Base-by-base conservation (phyloP, 2,888 invertebrate species). In the Neoitamus cyanurus region DNA sequence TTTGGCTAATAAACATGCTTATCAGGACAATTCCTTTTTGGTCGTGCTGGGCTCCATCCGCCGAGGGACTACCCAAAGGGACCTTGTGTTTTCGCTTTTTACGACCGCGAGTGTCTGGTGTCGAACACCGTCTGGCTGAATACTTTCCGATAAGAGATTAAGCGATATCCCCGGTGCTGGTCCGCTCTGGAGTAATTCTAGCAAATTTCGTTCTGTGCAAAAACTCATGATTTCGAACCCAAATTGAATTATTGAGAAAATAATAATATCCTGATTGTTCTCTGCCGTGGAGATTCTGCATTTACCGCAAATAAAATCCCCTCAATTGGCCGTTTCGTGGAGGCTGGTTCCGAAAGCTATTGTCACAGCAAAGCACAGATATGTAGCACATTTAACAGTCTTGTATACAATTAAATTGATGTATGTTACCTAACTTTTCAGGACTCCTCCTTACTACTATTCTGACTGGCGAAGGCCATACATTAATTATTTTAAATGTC, bases 1-100 rank as follows among this genome's bases (percentile, higher is more conserved):
- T 75, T 75, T 75, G 42, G 25, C 75, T 75, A 75, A 75, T 75
- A 75, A 75, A 75, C 75, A 75, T 42, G 75, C 75, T 75, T 75
- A 75, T 75, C 75, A 34, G 75, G 42, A 25, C 42, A 42, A 75
- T 75, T 75, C 75, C 75, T 42, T 75, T 37, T 48, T 25, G 75
- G 75, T 75, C 75, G 42, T 75, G 75, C 75, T 20, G 37, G 20
- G 75, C 42, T 73, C 25, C 37, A 7, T 20, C 36, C 13, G 6
- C 28, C 15, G 11, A 15, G 15, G 25, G 42, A 42, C 42, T 25
- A 42, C 75, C 75, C 75, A 28, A 75, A 73, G 75, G 75, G 20
- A 37, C 75, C 75, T 75, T 75, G 25, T 75, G 75, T 42, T 75
- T 28, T 75, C 25, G 75, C 7, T 75, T 75, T 36, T 75, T 75